Conservation (phyloP, 2,888 invertebrate species). For the Cantharis lateralis region DNA sequence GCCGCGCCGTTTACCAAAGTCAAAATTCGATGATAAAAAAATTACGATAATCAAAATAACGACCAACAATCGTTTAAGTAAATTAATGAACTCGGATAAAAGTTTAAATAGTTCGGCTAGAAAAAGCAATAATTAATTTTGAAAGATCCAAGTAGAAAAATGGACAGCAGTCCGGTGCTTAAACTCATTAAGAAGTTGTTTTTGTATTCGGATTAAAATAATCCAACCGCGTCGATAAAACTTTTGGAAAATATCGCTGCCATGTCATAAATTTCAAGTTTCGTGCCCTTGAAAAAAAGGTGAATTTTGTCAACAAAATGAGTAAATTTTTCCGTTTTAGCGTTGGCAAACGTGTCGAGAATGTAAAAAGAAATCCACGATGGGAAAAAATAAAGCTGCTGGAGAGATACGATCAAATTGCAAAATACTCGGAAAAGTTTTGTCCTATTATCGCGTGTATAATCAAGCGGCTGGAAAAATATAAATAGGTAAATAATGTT, state of each 20-base stretch:
- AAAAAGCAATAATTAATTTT: neutral
- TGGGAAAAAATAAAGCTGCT: neutral
- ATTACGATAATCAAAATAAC: neutral
- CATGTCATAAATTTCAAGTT: neutral
- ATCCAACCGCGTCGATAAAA: neutral
- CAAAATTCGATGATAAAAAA: neutral
- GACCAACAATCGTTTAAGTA: neutral
- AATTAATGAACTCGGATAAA: neutral
- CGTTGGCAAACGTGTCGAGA: neutral
- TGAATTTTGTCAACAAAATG: neutral
- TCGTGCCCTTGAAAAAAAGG: neutral
- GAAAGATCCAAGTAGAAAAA: neutral
- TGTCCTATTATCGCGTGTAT: neutral
- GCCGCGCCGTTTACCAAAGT: neutral
- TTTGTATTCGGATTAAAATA: neutral
- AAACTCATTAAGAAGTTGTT: neutral
- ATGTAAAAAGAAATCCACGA: neutral
- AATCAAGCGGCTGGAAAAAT: neutral
- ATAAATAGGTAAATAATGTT: neutral
- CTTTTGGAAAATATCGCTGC: neutral
- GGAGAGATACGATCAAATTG: neutral
- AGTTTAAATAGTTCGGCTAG: neutral
- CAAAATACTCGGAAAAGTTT: neutral
- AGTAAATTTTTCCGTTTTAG: neutral
- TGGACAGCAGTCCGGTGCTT: neutral